Conservation (phyloP, 2,888 invertebrate genomes). For the Lithodes maja region DNA sequence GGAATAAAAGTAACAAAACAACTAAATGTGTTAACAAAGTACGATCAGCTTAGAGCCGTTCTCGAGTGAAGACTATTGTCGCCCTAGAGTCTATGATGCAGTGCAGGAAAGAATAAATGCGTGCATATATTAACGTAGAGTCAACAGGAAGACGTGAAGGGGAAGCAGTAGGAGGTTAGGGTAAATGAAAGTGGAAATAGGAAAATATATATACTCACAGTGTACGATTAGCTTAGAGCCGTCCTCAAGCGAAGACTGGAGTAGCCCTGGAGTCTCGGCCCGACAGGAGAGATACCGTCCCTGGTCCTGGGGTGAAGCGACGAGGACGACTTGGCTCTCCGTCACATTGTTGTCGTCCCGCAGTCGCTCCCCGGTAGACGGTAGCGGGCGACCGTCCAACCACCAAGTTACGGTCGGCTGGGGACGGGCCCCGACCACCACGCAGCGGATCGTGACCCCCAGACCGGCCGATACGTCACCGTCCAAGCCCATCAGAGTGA, state of each 20-base stretch:
- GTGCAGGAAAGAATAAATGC: neutral
- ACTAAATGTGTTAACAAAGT: too few relatives aligned
- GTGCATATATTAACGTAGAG: too few relatives aligned
- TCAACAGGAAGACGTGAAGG: neutral
- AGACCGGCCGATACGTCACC: slow-evolving; percentile 59
- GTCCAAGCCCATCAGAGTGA: slow-evolving; percentile 60
- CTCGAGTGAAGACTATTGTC: too few relatives aligned
- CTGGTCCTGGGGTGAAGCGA: slow-evolving; percentile 57
- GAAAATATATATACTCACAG: slow-evolving; percentile 53
- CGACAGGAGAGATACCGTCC: slow-evolving; percentile 66
- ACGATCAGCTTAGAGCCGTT: too few relatives aligned
- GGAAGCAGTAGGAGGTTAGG: neutral
- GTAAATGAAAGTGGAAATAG: neutral
- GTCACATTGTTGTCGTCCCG: slow-evolving; percentile 63
- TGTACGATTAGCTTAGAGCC: slow-evolving; percentile 63
- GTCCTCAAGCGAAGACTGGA: slow-evolving; percentile 61
- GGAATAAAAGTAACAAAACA: too few relatives aligned
- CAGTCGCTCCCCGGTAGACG: slow-evolving; percentile 41
- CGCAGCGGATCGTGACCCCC: slow-evolving; percentile 55
- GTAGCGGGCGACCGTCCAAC: slow-evolving; percentile 62
- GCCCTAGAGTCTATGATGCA: too few relatives aligned
- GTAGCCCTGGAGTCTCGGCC: slow-evolving; percentile 66
- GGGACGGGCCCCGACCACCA: slow-evolving; percentile 67
- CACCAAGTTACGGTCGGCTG: slow-evolving; percentile 63
- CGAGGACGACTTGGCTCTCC: slow-evolving; percentile 62